Evolutionary conservation across 2,797 vertebrate genomes (phyloP).

Genomic region (Alcedo quadribrachys): DNA sequence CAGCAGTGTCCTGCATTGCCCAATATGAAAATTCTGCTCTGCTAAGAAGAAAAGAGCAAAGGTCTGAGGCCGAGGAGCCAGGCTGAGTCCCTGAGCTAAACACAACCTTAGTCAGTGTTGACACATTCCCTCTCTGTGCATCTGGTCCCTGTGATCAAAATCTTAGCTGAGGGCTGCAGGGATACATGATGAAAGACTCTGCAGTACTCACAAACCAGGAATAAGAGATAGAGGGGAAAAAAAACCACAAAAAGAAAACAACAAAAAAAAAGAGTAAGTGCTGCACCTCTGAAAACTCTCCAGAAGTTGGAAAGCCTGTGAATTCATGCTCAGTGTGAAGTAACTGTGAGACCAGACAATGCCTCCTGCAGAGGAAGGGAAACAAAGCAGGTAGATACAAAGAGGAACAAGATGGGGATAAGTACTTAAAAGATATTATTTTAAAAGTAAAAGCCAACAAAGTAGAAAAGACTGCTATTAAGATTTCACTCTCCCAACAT

Average conservation of each 20-base stretch:
- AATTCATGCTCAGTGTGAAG: conserved; percentile 24
- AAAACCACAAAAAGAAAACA: too few species aligned
- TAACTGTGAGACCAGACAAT: not conserved
- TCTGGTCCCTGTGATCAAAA: not conserved
- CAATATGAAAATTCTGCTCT: not conserved
- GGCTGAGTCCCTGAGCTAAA: not conserved
- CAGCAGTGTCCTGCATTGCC: not conserved
- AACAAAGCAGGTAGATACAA: not conserved
- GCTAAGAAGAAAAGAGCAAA: not conserved
- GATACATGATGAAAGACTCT: not conserved
- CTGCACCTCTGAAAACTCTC: not conserved
- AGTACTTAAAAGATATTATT: not conserved
- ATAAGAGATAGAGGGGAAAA: rapidly evolving
- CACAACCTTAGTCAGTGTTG: not conserved
- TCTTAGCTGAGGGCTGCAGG: not conserved
- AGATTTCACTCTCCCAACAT: not conserved
- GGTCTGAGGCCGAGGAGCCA: not conserved
- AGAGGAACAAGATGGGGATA: not conserved
- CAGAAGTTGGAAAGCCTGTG: conserved; percentile 3
- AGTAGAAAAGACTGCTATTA: not conserved
- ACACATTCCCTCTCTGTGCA: not conserved
- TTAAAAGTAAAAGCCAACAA: not conserved
- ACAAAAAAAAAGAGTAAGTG: not conserved
- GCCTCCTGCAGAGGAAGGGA: not conserved
- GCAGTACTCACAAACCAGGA: not conserved